These are phyloP conservation scores for Dendroctonus valens DNA, from an alignment of 1,140 invertebrate species.

Conservation along the genomic window DNA sequence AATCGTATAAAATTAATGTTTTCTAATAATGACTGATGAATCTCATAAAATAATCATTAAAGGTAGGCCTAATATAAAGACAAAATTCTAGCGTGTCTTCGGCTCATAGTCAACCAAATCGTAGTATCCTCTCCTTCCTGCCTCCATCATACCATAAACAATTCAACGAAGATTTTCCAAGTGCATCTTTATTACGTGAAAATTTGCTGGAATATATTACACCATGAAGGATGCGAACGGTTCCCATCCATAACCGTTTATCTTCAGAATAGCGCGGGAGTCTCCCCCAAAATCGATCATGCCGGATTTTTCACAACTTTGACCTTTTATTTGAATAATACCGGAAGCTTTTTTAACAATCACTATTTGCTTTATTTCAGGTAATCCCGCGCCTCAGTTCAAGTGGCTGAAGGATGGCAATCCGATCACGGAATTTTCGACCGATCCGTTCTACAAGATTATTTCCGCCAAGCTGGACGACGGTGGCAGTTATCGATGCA, in stretches of 20 bases:
- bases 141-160: too few species aligned
- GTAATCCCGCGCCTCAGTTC: conserved; percentile 83
- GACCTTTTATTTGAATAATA: too few species aligned
- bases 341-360: background rate
- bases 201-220: conserved; percentile 10
- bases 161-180: background rate
- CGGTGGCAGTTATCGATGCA: conserved; percentile 86
- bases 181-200: conserved; percentile 1
- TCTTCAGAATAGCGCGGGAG: background rate
- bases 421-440: conserved; percentile 69
- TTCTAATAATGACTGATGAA: too few species aligned
- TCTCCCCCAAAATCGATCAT: too few species aligned
- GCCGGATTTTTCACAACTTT: too few species aligned
- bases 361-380: conserved; percentile 53
- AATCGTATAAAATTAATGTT: too few species aligned
- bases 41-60: too few species aligned
- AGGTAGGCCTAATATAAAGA: too few species aligned
- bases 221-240: background rate
- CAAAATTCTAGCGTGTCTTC: too few species aligned
- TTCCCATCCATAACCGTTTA: conserved; percentile 5
- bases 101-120: too few species aligned
- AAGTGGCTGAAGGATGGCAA: conserved; percentile 85
- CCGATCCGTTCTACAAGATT: conserved; percentile 79
- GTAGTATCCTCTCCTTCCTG: too few species aligned
- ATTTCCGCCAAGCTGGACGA: conserved; percentile 73